phyloP scores from a whole-genome alignment of 1,140 invertebrate genomes.

The Drosophila ironensis region DNA sequence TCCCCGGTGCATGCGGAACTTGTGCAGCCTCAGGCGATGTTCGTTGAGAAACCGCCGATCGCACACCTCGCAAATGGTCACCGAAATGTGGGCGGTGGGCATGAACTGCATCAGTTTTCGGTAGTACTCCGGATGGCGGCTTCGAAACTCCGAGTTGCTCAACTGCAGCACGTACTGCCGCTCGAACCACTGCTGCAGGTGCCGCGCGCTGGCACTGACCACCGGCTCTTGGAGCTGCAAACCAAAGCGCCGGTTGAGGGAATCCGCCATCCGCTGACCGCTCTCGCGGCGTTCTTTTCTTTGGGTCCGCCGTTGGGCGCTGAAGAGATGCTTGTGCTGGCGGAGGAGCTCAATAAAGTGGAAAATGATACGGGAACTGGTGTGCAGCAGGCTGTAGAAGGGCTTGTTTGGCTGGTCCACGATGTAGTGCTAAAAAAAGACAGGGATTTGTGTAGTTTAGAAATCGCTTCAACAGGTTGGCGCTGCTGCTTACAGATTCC shows the following conservation, averaged over 20 bases:
- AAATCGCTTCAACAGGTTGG: background rate
- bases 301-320: background rate
- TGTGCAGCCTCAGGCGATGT: slow-evolving; percentile 24
- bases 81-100: slow-evolving; percentile 13
- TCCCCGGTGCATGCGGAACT: slow-evolving; percentile 14
- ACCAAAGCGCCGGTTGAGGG: slow-evolving; percentile 9
- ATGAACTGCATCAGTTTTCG: slow-evolving; percentile 16
- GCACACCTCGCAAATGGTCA: slow-evolving; percentile 31
- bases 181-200: slow-evolving; percentile 25
- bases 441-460: background rate
- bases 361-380: slow-evolving; percentile 12
- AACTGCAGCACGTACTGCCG: slow-evolving; percentile 13
- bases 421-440: slow-evolving; percentile 4
- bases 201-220: slow-evolving; percentile 9
- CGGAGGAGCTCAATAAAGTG: slow-evolving; percentile 29
- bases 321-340: slow-evolving; percentile 21
- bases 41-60: slow-evolving; percentile 16
- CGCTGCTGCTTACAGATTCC: too few relatives aligned
- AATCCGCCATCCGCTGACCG: slow-evolving; percentile 3
- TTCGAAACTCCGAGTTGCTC: background rate
- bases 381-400: slow-evolving; percentile 30
- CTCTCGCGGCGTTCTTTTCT: slow-evolving; percentile 17
- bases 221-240: slow-evolving; percentile 1
- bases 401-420: slow-evolving; percentile 7
- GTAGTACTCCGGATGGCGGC: slow-evolving; percentile 22